Percentiles rank a stretch among this genome's conserved stretches.
These are phyloP conservation scores for Calcarius ornatus DNA, from an alignment of 2,113 vertebrate species.

Conservation along the genomic window DNA sequence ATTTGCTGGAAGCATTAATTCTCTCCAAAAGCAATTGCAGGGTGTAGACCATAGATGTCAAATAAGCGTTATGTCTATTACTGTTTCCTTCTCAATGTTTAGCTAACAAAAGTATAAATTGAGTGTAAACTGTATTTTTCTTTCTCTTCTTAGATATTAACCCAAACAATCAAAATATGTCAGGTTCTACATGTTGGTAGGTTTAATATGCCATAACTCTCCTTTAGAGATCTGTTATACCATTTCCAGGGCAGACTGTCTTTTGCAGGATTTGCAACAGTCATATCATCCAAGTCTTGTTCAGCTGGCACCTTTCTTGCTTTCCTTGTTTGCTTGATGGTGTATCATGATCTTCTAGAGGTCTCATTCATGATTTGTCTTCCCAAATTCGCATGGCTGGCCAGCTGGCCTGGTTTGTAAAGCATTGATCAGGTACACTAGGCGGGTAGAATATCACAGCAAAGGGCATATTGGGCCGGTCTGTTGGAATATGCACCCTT, in stretches of 20 bases:
- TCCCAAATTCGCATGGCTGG: background rate
- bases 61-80: background rate
- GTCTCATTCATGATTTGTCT: background rate
- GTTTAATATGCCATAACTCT: background rate
- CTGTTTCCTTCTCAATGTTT: background rate
- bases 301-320: background rate
- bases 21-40: background rate
- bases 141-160: background rate
- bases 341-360: background rate
- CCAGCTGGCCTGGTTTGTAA: background rate
- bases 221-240: background rate
- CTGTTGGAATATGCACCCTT: background rate
- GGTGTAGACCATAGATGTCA: background rate
- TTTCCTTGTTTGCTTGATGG: background rate
- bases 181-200: background rate
- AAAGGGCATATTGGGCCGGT: background rate
- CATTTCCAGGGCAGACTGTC: background rate
- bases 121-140: background rate
- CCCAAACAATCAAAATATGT: background rate
- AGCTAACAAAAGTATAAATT: background rate
- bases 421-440: rapidly evolving
- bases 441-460: background rate
- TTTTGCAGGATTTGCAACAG: background rate
- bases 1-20: background rate
- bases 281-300: background rate